Evolutionary conservation across 1,140 invertebrate genomes (phyloP), one percentile per base, ranked within the genome.

Genomic region (Anastrepha ludens): DNA sequence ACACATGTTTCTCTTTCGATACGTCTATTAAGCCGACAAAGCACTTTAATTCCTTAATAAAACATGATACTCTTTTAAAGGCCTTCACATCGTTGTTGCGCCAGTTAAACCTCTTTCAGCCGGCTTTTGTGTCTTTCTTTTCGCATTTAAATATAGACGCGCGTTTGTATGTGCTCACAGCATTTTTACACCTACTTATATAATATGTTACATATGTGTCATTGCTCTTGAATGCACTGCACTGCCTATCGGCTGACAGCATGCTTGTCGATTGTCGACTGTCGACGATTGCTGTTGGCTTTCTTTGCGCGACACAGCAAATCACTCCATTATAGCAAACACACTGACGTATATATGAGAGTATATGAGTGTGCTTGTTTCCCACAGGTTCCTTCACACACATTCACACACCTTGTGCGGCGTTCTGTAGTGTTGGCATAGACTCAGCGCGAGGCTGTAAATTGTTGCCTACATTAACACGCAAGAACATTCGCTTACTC

Each of bases 1-100:
- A 58, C n/a, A 13, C 20, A 81, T 29, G 7, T 20, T n/a, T 55
- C 8, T 81, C 44, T 44, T 44, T 81, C 47, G 47, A n/a, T 47
- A 11, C 44, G 55, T 50, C 44, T 55, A 50, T 47, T 81, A 55
- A 55, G 47, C 44, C 74, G 6, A 17, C 20, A 55, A 55, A 55
- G 74, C 74, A 81, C 47, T 81, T 81, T 81, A 81, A 81, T 81
- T 20, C 74, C 47, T 81, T 81, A 81, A 81, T 81, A 81, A 81
- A 81, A 81, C 74, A 81, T 58, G 44, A 50, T 81, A 81, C 55
- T 47, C 41, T 81, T 55, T 81, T 81, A 81, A 81, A 81, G 47
- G 47, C 20, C 20, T 81, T 55, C 47, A 81, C 74, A 81, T 81
- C 20, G 20, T 81, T 81, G 44, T 58, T 50, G n/a, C 47, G 47